phyloP scores from a whole-genome alignment of 2,888 invertebrate species.

The Sericinus montela region DNA sequence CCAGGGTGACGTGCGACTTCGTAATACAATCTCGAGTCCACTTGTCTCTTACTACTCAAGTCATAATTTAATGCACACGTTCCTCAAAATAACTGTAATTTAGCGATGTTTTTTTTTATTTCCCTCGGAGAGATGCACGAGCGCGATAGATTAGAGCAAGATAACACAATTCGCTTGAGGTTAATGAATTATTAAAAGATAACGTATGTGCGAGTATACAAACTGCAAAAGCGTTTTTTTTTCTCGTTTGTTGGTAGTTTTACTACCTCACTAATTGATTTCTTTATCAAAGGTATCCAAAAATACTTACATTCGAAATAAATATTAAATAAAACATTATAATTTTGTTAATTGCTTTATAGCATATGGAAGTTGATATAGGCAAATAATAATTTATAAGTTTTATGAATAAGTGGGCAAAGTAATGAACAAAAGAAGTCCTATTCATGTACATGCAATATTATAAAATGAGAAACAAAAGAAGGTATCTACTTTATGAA shows the following conservation, averaged over 20 bases:
- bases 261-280: background rate
- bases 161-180: constrained; percentile 6
- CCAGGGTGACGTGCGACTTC: too few relatives aligned
- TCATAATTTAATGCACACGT: background rate
- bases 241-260: background rate
- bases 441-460: too few relatives aligned
- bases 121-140: constrained; percentile 11
- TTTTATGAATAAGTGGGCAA: too few relatives aligned
- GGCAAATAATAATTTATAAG: too few relatives aligned
- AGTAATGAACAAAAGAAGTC: too few relatives aligned
- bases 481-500: too few relatives aligned
- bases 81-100: constrained; percentile 1
- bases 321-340: too few relatives aligned
- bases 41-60: background rate
- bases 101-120: constrained; percentile 7
- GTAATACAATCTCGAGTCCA: background rate
- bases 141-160: background rate
- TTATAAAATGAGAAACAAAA: too few relatives aligned
- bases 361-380: too few relatives aligned
- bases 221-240: background rate
- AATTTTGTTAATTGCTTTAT: too few relatives aligned
- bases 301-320: too few relatives aligned
- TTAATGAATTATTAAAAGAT: constrained; percentile 1
- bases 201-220: background rate
- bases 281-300: too few relatives aligned